Base-by-base conservation (phyloP, 2,113 vertebrate species). In the Anser cygnoides region DNA sequence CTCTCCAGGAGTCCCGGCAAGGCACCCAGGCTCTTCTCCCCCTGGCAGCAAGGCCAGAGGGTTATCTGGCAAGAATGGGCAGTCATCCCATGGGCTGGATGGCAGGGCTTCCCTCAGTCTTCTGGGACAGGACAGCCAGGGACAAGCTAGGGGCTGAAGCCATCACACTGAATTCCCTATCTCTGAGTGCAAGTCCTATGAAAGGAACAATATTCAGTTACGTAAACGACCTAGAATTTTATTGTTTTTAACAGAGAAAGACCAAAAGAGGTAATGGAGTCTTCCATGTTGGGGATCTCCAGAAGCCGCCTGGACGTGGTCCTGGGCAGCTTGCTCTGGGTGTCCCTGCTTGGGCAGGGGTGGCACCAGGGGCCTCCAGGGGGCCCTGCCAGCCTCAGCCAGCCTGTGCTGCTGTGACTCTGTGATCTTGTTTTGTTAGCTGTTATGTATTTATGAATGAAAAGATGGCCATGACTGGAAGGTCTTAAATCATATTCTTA, bases 1-100 rank as follows among this genome's bases (percentile, higher is more conserved):
- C 41, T 1, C 1, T 1, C 23, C 0, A 0, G 25, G 23, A 39
- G 18, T 28, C 25, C 54, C 21, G 3, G 28, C 20, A 62, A 39
- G 50, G 44, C 4, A 0, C 11, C 1, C 0, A 65, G 49, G 11
- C 57, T 66, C 65, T 74, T 12, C 33, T 71, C 2, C 49, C 13
- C 52, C 13, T 28, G 0, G 2, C 1, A 1, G 23, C 28, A 70
- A 85, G 35, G 22, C 23, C 77, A 35, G 41, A 21, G 9, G 33
- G 5, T 14, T 31, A 3, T 12, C 3, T 0, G 4, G 16, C 31
- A 31, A n/a, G 37, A 8, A 73, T 28, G 0, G 26, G 13, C 37
- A 14, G 72, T 25, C 1, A 0, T 23, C 22, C 21, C 6, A 0
- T 3, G 3, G 63, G 46, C 13, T 44, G 37, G 44, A 41, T 14